Evolutionary conservation across 1,140 invertebrate genomes (phyloP).

Genomic region (Coelopa frigida): DNA sequence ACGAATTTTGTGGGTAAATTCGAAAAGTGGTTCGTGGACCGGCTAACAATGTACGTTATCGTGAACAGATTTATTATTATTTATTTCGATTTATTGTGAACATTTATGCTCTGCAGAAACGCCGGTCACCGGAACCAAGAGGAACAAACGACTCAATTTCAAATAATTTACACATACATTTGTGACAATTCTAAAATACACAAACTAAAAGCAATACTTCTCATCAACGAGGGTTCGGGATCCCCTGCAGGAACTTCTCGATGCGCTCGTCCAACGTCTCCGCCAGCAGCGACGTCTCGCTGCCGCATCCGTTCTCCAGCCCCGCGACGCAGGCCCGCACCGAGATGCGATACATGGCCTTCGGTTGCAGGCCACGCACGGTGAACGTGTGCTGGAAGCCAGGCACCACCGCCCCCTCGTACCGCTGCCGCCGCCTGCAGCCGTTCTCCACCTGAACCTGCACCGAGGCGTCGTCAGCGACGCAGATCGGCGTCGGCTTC

Average conservation of each 20-base stretch:
- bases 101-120: no score
- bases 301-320: conserved; percentile 31
- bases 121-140: no score
- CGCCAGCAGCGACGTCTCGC: conserved; percentile 3
- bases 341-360: conserved; percentile 23
- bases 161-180: background rate
- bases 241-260: background rate
- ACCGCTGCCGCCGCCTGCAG: conserved; percentile 19
- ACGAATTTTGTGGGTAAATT: no score
- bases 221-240: background rate
- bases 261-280: conserved; percentile 7
- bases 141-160: no score
- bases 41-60: no score
- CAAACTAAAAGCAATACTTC: background rate
- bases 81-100: no score
- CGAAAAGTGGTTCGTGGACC: no score
- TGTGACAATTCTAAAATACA: background rate
- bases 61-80: no score
- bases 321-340: conserved; percentile 27
- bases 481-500: conserved; percentile 19
- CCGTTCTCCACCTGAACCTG: conserved; percentile 24
- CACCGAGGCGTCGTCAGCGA: conserved; percentile 13
- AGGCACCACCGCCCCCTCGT: conserved; percentile 14
- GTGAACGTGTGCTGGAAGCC: conserved; percentile 20
- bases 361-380: conserved; percentile 11